Evolutionary conservation across 1,140 invertebrate genomes (phyloP).

Genomic region (Saxidomus purpurata): DNA sequence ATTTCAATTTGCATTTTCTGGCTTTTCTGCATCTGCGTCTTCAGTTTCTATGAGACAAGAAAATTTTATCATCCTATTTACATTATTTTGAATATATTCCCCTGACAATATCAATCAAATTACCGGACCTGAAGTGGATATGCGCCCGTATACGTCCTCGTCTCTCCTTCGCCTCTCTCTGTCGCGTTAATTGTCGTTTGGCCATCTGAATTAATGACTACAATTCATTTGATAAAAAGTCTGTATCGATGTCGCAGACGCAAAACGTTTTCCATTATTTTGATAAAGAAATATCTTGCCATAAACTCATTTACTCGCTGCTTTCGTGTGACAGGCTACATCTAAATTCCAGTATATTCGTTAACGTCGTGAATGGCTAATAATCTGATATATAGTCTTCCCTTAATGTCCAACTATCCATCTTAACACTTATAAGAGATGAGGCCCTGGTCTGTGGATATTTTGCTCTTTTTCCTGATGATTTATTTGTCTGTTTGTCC

Average conservation of each 20-base stretch:
- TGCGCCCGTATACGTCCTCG: not conserved
- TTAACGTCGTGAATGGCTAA: slow-evolving; percentile 45
- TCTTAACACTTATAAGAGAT: slow-evolving; percentile 8
- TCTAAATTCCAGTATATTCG: slow-evolving; percentile 42
- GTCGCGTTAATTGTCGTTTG: slow-evolving; percentile 63
- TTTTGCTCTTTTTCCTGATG: too few relatives aligned
- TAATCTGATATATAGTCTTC: slow-evolving; percentile 62
- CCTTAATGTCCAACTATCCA: slow-evolving; percentile 39
- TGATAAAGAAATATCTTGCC: slow-evolving; percentile 67
- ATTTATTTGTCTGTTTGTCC: too few relatives aligned
- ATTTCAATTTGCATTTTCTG: slow-evolving; percentile 16
- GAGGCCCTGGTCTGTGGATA: not conserved
- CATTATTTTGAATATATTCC: slow-evolving; percentile 66
- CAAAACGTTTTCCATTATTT: slow-evolving; percentile 68
- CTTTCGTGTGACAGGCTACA: slow-evolving; percentile 53
- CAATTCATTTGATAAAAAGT: slow-evolving; percentile 67
- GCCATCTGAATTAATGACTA: slow-evolving; percentile 62
- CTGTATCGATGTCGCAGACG: slow-evolving; percentile 46
- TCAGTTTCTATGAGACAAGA: not conserved
- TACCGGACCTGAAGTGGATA: slow-evolving; percentile 39
- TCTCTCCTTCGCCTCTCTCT: slow-evolving; percentile 4
- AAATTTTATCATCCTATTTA: slow-evolving; percentile 62
- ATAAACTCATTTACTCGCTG: slow-evolving; percentile 57
- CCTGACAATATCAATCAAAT: slow-evolving; percentile 63
- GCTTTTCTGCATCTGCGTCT: slow-evolving; percentile 30